Evolutionary conservation across 2,797 vertebrate genomes (phyloP).

Genomic region (Pseudomugil gertrudae): DNA sequence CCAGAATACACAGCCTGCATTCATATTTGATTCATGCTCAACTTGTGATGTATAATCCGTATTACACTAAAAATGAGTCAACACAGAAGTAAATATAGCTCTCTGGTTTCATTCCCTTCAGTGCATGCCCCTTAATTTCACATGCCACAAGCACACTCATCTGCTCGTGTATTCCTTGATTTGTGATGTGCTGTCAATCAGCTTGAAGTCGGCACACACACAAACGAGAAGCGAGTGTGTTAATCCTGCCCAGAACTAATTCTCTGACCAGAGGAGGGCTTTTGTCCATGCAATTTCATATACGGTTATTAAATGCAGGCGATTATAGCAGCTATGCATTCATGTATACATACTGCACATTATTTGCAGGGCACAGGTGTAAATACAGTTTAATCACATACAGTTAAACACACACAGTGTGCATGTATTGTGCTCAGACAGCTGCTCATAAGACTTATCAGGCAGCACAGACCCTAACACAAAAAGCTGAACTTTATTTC

Average conservation of each 20-base stretch:
- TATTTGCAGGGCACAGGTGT: neutral
- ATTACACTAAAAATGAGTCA: slow-evolving; percentile 53
- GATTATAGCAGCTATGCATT: slow-evolving; percentile 24
- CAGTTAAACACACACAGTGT: slow-evolving; percentile 2
- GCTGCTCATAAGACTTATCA: slow-evolving; percentile 30
- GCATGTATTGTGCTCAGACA: slow-evolving; percentile 1
- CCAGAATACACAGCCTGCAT: slow-evolving; percentile 47
- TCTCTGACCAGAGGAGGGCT: slow-evolving; percentile 46
- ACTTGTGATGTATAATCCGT: slow-evolving; percentile 54
- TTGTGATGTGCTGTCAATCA: slow-evolving; percentile 12
- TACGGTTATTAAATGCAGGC: slow-evolving; percentile 21
- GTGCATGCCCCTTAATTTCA: slow-evolving; percentile 25
- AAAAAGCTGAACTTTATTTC: slow-evolving; percentile 19
- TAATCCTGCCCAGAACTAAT: slow-evolving; percentile 60
- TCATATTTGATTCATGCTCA: slow-evolving; percentile 50
- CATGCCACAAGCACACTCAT: slow-evolving; percentile 9
- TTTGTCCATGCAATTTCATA: slow-evolving; percentile 38
- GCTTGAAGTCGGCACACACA: slow-evolving; percentile 22
- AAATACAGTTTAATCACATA: slow-evolving; percentile 15
- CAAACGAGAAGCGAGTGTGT: slow-evolving; percentile 28
- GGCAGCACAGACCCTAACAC: slow-evolving; percentile 11
- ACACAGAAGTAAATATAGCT: slow-evolving; percentile 58
- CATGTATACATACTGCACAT: slow-evolving; percentile 18
- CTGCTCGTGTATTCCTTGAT: slow-evolving; percentile 17
- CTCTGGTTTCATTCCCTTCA: slow-evolving; percentile 5